Conservation (phyloP, 2,113 vertebrate species). For the Ptilonorhynchus violaceus region DNA sequence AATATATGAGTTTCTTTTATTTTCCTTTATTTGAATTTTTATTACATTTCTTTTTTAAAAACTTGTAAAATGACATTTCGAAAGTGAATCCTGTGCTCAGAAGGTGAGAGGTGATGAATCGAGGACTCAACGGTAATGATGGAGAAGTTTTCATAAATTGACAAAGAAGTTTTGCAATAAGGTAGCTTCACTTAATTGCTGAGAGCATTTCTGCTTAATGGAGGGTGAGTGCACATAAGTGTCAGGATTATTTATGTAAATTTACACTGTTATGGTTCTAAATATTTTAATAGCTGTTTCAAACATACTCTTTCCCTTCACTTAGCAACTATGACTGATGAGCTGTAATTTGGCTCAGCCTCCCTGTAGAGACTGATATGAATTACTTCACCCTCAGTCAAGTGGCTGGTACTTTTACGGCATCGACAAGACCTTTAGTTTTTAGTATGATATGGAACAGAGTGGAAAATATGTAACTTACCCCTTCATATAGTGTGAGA, state of each 20-base stretch:
- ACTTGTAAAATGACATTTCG: not conserved
- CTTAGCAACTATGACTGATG: not conserved
- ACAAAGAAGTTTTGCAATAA: not conserved
- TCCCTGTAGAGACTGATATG: not conserved
- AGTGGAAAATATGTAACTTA: not conserved
- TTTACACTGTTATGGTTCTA: not conserved
- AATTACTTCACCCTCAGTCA: not conserved
- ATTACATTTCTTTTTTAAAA: not conserved
- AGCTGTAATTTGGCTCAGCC: not conserved
- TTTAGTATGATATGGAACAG: not conserved
- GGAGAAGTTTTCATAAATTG: not conserved
- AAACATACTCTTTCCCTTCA: not conserved
- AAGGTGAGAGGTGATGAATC: not conserved
- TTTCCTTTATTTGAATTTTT: not conserved
- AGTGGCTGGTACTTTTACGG: not conserved
- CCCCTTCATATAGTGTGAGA: not conserved
- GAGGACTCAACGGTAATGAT: not conserved
- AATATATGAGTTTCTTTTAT: not conserved
- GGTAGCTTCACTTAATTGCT: not conserved
- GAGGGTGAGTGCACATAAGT: not conserved
- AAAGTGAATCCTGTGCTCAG: not conserved
- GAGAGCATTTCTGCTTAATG: not conserved
- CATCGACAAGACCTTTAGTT: not conserved
- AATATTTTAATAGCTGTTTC: constrained; percentile 36
- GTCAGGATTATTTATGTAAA: constrained; percentile 19